Base-by-base conservation (phyloP, 2,797 vertebrate genomes). In the Sebastolobus alascanus region DNA sequence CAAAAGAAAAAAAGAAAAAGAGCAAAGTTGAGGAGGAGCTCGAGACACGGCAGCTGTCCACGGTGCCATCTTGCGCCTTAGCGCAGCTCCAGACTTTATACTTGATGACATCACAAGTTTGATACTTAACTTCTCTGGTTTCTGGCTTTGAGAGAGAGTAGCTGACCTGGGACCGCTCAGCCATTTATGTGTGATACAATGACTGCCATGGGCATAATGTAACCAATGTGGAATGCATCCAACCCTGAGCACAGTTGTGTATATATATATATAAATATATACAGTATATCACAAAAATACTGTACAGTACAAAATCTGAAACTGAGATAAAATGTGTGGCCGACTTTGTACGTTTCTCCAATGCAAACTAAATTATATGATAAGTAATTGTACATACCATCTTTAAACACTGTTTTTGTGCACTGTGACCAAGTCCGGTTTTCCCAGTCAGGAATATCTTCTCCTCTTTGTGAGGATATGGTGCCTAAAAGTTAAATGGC, bases 401-500 rank as follows among this genome's bases (percentile, higher is more conserved):
- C 27, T 56, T 60, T 29, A 68, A 71, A 52, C 59, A 75, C 18
- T 38, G 68, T 43, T 84, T 43, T 35, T 68, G 20, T 67, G 50
- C 60, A 56, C n/a, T 1, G 1, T 68, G 46, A 11, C n/a, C 33
- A 31, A 64, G 43, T 73, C 65, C 37, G 60, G 25, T 14, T 58
- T 63, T 55, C 22, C 43, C 54, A 29, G 54, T 66, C 37, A 33
- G 25, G 3, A 52, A 37, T 10, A 12, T 7, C 13, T n/a, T 31
- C 35, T 18, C 10, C 7, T 73, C 16, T 46, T 5, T 22, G 58
- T 38, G 4, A 56, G 29, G 18, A 73, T 1, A 3, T 5, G 43
- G 18, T 72, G 38, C 40, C 22, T 59, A 14, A 9, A 80, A 56
- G 70, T 80, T 31, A 82, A 68, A 76, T 76, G 73, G 43, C 37